Evolutionary conservation across 2,888 invertebrate genomes (phyloP).

Genomic region (Malthinus seriepunctatus): DNA sequence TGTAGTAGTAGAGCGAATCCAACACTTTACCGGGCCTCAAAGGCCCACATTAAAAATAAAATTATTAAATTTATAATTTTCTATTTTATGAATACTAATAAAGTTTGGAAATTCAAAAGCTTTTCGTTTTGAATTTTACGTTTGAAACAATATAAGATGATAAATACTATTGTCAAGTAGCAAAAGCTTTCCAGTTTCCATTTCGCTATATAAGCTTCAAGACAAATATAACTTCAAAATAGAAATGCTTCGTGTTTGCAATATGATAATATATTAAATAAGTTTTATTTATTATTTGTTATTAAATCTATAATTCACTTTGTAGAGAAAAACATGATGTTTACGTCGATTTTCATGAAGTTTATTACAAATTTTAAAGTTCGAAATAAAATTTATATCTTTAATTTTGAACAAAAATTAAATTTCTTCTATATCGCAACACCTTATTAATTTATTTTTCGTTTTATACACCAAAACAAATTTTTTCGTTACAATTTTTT

Average conservation of each 20-base stretch:
- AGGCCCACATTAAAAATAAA: too few relatives aligned
- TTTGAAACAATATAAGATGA: slow-evolving; percentile 27
- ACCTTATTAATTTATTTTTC: background rate
- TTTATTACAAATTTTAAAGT: slow-evolving; percentile 27
- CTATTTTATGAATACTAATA: background rate
- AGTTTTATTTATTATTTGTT: slow-evolving; percentile 35
- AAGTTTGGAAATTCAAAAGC: slow-evolving; percentile 13
- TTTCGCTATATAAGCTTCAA: slow-evolving; percentile 29
- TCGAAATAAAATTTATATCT: slow-evolving; percentile 1
- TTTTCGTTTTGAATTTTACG: slow-evolving; percentile 26
- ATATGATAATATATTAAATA: slow-evolving; percentile 33
- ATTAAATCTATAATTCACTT: slow-evolving; percentile 35
- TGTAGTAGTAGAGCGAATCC: too few relatives aligned
- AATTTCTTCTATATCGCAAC: background rate
- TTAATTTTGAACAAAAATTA: slow-evolving; percentile 3
- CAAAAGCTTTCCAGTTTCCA: slow-evolving; percentile 30
- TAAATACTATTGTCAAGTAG: slow-evolving; percentile 28
- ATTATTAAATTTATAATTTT: background rate
- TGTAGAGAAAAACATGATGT: slow-evolving; percentile 27
- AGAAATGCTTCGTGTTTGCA: slow-evolving; percentile 30
- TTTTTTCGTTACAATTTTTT: slow-evolving; percentile 2
- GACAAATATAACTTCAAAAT: slow-evolving; percentile 32
- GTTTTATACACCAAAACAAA: background rate
- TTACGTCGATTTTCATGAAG: slow-evolving; percentile 30
- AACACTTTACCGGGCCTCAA: too few relatives aligned